phyloP scores from a whole-genome alignment of 2,797 vertebrate species.

The Rhincodon typus region DNA sequence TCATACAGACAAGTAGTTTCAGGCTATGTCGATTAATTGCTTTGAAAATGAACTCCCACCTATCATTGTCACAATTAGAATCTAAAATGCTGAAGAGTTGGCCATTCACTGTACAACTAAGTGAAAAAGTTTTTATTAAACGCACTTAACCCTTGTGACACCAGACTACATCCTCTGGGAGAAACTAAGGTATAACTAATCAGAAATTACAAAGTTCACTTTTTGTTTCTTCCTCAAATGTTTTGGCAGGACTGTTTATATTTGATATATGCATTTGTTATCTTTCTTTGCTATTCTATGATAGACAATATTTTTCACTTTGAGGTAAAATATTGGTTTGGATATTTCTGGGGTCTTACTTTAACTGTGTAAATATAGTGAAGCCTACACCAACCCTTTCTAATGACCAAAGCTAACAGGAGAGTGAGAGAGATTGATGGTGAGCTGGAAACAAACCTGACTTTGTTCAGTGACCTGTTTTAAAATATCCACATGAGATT shows the following conservation, averaged over 20 bases:
- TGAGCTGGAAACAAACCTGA: not conserved
- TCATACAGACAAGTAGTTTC: not conserved
- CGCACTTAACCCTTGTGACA: not conserved
- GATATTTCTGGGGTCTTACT: not conserved
- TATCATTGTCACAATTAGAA: not conserved
- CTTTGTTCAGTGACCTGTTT: not conserved
- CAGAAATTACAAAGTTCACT: not conserved
- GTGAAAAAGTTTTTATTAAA: not conserved
- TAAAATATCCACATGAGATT: not conserved
- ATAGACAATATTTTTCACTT: not conserved
- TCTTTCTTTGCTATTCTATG: not conserved
- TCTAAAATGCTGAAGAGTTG: not conserved
- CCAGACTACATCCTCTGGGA: not conserved
- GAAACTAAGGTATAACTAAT: constrained; percentile 5
- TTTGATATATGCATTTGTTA: not conserved
- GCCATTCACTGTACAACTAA: not conserved
- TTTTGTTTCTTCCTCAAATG: not conserved
- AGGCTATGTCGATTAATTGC: not conserved
- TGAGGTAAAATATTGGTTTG: not conserved
- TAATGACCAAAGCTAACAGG: not conserved
- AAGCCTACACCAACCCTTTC: not conserved
- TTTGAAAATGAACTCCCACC: constrained; percentile 22
- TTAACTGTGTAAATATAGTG: not conserved
- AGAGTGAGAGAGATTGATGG: not conserved
- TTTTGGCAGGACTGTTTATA: not conserved